Conservation (phyloP, 2,888 invertebrate species). For the Nemoura dubitans region DNA sequence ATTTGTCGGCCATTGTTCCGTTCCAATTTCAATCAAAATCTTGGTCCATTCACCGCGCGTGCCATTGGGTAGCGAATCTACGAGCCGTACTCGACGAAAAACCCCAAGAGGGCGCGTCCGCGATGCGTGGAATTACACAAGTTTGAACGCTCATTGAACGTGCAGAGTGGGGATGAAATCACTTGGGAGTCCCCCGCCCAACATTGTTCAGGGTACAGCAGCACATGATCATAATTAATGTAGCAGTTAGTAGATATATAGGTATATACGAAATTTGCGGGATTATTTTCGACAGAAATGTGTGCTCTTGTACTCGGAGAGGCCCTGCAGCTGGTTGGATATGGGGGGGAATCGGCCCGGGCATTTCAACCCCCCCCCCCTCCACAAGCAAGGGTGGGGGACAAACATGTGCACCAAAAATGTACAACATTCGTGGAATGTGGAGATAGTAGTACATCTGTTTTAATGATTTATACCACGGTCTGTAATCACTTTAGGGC, state of each 20-base stretch:
- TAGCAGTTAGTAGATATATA: no score
- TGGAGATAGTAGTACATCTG: no score
- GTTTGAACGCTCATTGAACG: neutral
- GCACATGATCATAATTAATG: neutral
- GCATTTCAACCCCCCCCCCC: no score
- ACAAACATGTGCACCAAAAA: no score
- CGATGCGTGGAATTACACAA: neutral
- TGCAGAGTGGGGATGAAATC: neutral
- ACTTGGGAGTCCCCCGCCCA: neutral
- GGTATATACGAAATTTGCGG: neutral
- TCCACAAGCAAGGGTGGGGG: no score
- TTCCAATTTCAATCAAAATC: neutral
- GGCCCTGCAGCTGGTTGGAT: no score
- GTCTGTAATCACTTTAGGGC: no score
- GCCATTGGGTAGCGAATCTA: neutral
- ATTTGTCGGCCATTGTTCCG: neutral
- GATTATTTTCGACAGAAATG: neutral
- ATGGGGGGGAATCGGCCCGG: no score
- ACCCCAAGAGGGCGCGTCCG: neutral
- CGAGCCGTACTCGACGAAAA: neutral
- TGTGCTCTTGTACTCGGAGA: no score
- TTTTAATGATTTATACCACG: no score
- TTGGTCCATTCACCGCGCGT: neutral
- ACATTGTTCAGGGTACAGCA: neutral
- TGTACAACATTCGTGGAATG: no score